phyloP scores from a whole-genome alignment of 2,888 invertebrate species.

The Clanis bilineata region DNA sequence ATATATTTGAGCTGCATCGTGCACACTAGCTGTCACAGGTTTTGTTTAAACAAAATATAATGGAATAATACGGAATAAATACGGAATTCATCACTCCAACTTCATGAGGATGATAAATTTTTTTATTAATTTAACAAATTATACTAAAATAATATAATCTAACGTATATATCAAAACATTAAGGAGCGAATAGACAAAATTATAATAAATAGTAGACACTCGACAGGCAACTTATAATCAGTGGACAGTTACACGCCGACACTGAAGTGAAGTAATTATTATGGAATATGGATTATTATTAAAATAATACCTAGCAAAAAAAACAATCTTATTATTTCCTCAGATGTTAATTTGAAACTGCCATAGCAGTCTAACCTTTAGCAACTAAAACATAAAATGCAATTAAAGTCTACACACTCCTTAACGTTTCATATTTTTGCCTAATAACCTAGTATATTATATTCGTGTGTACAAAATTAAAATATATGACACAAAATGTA shows the following conservation, averaged over 20 bases:
- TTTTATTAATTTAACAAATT: neutral
- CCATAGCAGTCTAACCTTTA: too few species aligned
- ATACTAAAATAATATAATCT: constrained; percentile 2
- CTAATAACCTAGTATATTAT: constrained; percentile 9
- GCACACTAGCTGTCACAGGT: neutral
- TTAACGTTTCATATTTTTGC: neutral
- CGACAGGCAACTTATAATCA: neutral
- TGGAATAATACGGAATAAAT: neutral
- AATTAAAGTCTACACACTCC: neutral
- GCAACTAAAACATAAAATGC: too few species aligned
- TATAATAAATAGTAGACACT: neutral
- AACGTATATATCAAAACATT: neutral
- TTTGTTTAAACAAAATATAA: neutral
- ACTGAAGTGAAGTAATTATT: too few species aligned
- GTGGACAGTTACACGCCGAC: too few species aligned
- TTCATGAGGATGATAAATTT: neutral
- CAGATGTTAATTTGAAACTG: too few species aligned
- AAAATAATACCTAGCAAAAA: too few species aligned
- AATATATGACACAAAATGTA: constrained; percentile 64
- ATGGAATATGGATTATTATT: too few species aligned
- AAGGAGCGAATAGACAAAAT: neutral
- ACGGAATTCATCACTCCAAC: neutral
- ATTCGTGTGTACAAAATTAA: constrained; percentile 9
- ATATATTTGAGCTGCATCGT: constrained; percentile 9
- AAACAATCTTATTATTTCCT: too few species aligned